phyloP scores from a whole-genome alignment of 2,113 vertebrate species.

The Hypomesus transpacificus region DNA sequence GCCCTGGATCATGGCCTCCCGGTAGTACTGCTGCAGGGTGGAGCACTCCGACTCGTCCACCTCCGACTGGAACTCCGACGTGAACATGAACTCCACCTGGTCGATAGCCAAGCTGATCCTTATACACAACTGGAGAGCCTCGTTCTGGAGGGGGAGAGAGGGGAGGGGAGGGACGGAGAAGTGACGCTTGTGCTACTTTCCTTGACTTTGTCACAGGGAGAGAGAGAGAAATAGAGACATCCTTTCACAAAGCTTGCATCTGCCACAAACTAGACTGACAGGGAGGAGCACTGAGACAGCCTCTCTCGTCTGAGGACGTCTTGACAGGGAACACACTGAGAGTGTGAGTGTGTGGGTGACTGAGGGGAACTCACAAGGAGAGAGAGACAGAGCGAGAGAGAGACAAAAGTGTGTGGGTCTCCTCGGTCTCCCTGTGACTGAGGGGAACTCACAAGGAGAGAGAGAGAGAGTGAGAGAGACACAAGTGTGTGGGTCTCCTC shows the following conservation, averaged over 20 bases:
- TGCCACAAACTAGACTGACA: constrained; percentile 12
- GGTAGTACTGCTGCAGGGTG: constrained; percentile 93
- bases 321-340: no score
- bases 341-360: no score
- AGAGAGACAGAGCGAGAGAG: no score
- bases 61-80: constrained; percentile 87
- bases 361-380: no score
- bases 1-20: constrained; percentile 96
- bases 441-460: no score
- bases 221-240: constrained; percentile 18
- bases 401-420: no score
- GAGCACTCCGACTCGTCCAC: constrained; percentile 89
- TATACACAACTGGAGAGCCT: constrained; percentile 91
- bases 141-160: constrained; percentile 70
- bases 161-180: not conserved
- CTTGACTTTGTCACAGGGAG: not conserved
- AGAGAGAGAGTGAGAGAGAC: no score
- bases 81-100: constrained; percentile 93
- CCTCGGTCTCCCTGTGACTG: no score
- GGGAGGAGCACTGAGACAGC: not conserved
- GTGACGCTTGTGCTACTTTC: no score
- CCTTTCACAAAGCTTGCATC: not conserved
- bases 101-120: constrained; percentile 91
- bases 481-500: no score
- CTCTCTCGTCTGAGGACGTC: no score